These are phyloP conservation scores for Diadromus collaris DNA, from an alignment of 2,888 invertebrate species.

Conservation along the genomic window DNA sequence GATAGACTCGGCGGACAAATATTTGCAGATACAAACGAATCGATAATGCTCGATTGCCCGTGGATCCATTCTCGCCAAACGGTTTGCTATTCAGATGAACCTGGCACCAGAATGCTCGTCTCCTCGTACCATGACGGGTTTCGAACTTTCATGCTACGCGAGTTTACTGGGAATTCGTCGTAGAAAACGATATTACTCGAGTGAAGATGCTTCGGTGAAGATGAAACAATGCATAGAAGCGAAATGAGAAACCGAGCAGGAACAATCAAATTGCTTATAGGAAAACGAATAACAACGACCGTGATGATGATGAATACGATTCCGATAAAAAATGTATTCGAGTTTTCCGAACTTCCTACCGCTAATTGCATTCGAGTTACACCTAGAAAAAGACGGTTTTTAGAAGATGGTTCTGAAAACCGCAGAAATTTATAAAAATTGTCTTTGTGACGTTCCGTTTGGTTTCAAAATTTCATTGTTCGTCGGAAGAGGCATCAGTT, in stretches of 20 bases:
- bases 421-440: no score
- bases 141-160: conserved; percentile 41
- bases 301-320: background rate
- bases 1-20: conserved; percentile 60
- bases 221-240: background rate
- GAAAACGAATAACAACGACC: background rate
- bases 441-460: no score
- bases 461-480: no score
- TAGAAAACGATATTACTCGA: conserved; percentile 43
- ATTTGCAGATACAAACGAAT: conserved; percentile 61
- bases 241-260: background rate
- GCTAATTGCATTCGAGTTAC: background rate
- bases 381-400: no score
- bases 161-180: conserved; percentile 46
- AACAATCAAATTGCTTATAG: background rate
- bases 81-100: conserved; percentile 60
- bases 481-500: no score
- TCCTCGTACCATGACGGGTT: conserved; percentile 43
- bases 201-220: conserved; percentile 20
- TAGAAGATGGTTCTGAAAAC: no score
- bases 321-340: background rate
- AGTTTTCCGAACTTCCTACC: background rate
- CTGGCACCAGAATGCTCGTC: conserved; percentile 29
- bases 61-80: conserved; percentile 53
- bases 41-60: conserved; percentile 59